Percentiles rank a stretch among this genome's conserved stretches.
Evolutionary conservation across 2,113 vertebrate genomes (phyloP).

Genomic region (Psettodes erumei): DNA sequence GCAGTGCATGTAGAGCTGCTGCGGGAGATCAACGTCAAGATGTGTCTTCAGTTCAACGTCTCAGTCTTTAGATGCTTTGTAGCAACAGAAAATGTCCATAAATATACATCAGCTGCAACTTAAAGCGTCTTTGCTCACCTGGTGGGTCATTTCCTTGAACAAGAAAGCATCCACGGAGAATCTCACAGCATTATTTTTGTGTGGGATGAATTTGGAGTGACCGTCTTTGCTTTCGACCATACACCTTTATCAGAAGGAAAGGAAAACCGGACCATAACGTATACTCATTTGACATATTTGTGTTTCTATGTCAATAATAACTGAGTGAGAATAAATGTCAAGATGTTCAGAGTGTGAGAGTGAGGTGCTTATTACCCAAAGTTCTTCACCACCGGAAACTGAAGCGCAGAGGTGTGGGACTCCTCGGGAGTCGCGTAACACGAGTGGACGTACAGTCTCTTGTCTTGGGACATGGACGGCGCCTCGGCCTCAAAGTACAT

Average conservation of each 20-base stretch:
- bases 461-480: conserved; percentile 16
- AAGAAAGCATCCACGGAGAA: conserved; percentile 79
- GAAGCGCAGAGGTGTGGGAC: conserved; percentile 56
- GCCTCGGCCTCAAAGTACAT: conserved; percentile 78
- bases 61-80: neutral
- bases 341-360: neutral
- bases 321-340: neutral
- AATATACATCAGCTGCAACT: no score
- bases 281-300: rapidly evolving
- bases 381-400: conserved; percentile 73
- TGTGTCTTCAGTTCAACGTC: no score
- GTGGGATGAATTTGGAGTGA: conserved; percentile 73
- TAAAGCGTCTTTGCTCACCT: conserved; percentile 55
- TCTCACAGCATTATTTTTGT: conserved; percentile 64
- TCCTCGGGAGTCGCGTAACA: conserved; percentile 69
- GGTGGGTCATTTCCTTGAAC: conserved; percentile 58
- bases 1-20: conserved; percentile 82
- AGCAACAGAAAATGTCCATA: neutral
- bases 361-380: conserved; percentile 71
- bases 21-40: neutral
- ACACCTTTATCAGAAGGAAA: conserved; percentile 64
- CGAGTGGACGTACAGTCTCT: conserved; percentile 73
- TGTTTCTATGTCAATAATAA: neutral
- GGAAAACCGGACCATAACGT: neutral
- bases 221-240: conserved; percentile 70